These are phyloP conservation scores for Muscicapa comitata DNA, from an alignment of 2,797 vertebrate genomes.

Conservation along the genomic window DNA sequence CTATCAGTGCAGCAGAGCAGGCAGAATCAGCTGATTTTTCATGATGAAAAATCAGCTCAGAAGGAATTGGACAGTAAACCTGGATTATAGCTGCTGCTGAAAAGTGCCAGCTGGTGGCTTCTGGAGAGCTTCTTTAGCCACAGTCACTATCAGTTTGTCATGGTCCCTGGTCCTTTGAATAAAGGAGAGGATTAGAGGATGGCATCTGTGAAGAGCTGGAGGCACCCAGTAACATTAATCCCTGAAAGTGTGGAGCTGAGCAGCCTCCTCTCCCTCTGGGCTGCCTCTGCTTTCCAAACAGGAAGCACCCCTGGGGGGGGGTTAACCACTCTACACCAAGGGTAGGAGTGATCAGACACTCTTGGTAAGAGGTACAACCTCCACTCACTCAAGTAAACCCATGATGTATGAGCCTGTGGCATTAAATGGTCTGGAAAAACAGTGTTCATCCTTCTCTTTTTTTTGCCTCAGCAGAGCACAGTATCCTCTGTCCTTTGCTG, in stretches of 20 bases:
- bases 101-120: neutral
- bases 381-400: neutral
- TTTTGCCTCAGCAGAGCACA: neutral
- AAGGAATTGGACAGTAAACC: neutral
- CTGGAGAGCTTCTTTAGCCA: neutral
- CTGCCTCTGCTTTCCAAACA: neutral
- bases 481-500: neutral
- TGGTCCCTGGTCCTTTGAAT: neutral
- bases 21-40: neutral
- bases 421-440: neutral
- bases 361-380: neutral
- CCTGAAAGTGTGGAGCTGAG: accelerated
- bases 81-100: neutral
- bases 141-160: neutral
- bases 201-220: neutral
- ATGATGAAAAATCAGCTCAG: neutral
- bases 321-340: neutral
- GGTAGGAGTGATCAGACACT: neutral
- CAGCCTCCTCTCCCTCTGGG: neutral
- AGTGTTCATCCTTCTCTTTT: neutral
- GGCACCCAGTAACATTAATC: neutral
- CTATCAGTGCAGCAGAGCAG: neutral
- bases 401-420: neutral
- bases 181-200: neutral
- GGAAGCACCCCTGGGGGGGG: accelerated